Percentiles rank a stretch among this genome's conserved stretches.
These are phyloP conservation scores for Papilio aristodemus DNA, from an alignment of 1,140 invertebrate genomes.

Conservation along the genomic window DNA sequence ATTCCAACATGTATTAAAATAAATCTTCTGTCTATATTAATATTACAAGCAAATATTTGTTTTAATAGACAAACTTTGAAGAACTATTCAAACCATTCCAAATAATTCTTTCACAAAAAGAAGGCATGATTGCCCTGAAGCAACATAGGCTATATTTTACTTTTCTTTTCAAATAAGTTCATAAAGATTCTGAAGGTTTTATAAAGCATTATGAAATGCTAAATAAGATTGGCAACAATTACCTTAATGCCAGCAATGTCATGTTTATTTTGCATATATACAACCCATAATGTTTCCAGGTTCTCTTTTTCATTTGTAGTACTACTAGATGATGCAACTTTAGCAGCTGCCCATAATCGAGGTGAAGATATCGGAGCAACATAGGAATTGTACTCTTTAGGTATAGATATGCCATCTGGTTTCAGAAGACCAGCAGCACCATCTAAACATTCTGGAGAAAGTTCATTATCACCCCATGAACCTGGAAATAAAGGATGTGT, in stretches of 20 bases:
- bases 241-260: conserved; percentile 89
- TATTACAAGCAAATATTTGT: too few relatives aligned
- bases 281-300: conserved; percentile 95
- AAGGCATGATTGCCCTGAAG: too few relatives aligned
- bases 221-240: conserved; percentile 14
- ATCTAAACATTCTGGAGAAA: conserved; percentile 99
- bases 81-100: too few relatives aligned
- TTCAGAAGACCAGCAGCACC: conserved; percentile 94
- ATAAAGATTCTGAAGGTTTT: too few relatives aligned
- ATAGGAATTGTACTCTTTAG: conserved; percentile 94
- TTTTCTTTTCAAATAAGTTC: too few relatives aligned
- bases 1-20: too few relatives aligned
- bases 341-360: conserved; percentile 77
- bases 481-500: conserved; percentile 76
- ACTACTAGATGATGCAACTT: conserved; percentile 47
- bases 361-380: conserved; percentile 88
- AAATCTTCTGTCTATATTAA: too few relatives aligned
- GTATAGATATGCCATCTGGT: conserved; percentile 95
- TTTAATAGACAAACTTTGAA: too few relatives aligned
- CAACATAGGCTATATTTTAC: too few relatives aligned
- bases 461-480: conserved; percentile 99
- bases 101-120: too few relatives aligned
- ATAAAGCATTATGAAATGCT: too few relatives aligned
- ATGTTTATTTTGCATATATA: conserved; percentile 94
- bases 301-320: conserved; percentile 65